phyloP scores from a whole-genome alignment of 2,797 vertebrate species.

The Neopelma chrysocephalum region DNA sequence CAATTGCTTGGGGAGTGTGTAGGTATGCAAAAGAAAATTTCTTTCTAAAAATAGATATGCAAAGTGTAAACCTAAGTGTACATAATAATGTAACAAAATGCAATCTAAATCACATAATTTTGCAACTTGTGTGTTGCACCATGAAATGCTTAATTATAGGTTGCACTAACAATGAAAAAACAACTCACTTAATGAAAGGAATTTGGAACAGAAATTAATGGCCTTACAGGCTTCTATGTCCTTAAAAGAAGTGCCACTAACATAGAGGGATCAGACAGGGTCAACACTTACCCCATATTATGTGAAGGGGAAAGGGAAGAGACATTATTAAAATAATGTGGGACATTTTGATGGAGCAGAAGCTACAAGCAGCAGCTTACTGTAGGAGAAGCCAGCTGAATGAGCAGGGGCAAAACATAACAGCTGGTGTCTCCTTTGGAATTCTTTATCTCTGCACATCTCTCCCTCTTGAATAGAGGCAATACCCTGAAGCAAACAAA shows the following conservation, averaged over 20 bases:
- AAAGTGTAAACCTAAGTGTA: neutral
- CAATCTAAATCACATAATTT: neutral
- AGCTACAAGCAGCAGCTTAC: neutral
- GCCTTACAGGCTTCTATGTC: neutral
- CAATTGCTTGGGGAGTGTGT: neutral
- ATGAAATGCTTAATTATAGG: neutral
- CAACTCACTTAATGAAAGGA: neutral
- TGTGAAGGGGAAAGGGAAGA: neutral
- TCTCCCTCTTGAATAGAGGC: neutral
- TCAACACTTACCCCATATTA: rapidly evolving
- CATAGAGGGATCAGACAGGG: neutral
- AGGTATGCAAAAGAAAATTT: neutral
- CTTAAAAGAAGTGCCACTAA: neutral
- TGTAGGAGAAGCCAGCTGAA: conserved; percentile 7
- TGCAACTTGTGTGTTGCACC: neutral
- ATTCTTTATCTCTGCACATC: neutral
- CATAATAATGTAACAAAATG: neutral
- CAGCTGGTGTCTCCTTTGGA: conserved; percentile 17
- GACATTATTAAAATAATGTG: neutral
- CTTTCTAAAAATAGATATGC: neutral
- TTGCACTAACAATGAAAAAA: neutral
- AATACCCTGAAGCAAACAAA: neutral
- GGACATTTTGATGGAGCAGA: neutral
- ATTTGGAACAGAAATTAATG: neutral
- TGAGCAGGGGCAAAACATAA: neutral